Evolutionary conservation across 2,113 vertebrate genomes (phyloP).

Genomic region (Rhabdornis inornatus): DNA sequence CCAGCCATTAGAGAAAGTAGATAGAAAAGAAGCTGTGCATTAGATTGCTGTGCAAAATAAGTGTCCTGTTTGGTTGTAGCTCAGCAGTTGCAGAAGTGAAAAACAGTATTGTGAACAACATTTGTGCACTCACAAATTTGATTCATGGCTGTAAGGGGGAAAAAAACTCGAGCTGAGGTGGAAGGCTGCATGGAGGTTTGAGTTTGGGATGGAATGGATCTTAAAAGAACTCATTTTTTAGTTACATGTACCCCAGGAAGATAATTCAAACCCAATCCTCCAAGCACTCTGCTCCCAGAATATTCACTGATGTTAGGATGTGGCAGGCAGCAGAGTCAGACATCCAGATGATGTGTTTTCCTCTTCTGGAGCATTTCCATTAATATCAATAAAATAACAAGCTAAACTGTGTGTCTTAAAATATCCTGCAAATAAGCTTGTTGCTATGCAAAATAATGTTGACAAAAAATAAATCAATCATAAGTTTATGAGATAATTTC

Average conservation of each 20-base stretch:
- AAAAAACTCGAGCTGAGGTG: neutral
- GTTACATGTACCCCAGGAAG: neutral
- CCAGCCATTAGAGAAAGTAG: neutral
- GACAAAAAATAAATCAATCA: neutral
- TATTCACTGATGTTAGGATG: neutral
- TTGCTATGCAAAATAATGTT: conserved; percentile 14
- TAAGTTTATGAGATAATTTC: neutral
- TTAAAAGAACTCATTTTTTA: neutral
- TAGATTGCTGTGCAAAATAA: neutral
- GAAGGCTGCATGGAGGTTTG: neutral
- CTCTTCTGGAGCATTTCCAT: neutral
- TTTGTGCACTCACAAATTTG: neutral
- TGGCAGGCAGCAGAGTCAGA: neutral
- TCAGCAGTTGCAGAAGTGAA: neutral
- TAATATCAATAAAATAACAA: conserved; percentile 5
- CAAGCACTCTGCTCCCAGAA: neutral
- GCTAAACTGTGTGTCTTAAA: neutral
- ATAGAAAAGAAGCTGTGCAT: neutral
- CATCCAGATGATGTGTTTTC: neutral
- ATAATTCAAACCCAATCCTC: neutral
- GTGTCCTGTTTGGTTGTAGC: neutral
- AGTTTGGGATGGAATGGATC: neutral
- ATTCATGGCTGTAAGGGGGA: neutral
- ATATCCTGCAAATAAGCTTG: neutral
- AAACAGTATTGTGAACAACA: neutral